phyloP scores from a whole-genome alignment of 1,140 invertebrate genomes.

The Drosophila busckii region DNA sequence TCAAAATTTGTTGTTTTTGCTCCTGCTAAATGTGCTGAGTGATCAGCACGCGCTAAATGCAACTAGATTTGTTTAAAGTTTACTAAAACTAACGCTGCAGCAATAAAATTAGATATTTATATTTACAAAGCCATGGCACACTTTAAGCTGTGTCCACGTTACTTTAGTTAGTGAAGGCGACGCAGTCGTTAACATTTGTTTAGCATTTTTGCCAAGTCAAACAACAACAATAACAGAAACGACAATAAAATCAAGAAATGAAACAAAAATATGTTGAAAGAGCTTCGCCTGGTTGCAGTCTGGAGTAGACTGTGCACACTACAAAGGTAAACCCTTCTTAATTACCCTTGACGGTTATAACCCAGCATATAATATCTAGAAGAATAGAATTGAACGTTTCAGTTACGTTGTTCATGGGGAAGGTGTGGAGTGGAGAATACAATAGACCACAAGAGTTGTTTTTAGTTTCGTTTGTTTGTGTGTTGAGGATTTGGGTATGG shows the following conservation, averaged over 20 bases:
- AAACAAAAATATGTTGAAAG: neutral
- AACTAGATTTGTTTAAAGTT: no score
- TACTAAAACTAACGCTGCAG: no score
- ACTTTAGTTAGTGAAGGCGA: slow-evolving; percentile 26
- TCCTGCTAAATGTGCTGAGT: no score
- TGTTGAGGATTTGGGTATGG: slow-evolving; percentile 15
- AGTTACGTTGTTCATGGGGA: slow-evolving; percentile 50
- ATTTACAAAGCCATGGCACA: slow-evolving; percentile 32
- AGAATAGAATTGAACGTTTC: slow-evolving; percentile 69
- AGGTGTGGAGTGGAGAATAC: slow-evolving; percentile 6
- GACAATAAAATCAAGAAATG: slow-evolving; percentile 19
- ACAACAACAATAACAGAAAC: slow-evolving; percentile 23
- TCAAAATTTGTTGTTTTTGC: no score
- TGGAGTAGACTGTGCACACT: no score
- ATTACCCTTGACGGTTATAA: slow-evolving; percentile 79
- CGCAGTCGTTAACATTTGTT: slow-evolving; percentile 31
- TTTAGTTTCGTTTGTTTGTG: slow-evolving; percentile 24
- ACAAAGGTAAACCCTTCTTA: slow-evolving; percentile 27
- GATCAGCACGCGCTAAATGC: no score
- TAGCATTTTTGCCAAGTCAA: slow-evolving; percentile 18
- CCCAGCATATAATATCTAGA: slow-evolving; percentile 79
- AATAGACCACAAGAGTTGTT: slow-evolving; percentile 52
- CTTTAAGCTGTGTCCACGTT: neutral
- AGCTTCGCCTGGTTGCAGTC: neutral
- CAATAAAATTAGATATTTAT: no score